Evolutionary conservation across 2,888 invertebrate species (phyloP), one percentile per base, ranked within the genome.

Genomic region (Cataglyphis albicans): DNA sequence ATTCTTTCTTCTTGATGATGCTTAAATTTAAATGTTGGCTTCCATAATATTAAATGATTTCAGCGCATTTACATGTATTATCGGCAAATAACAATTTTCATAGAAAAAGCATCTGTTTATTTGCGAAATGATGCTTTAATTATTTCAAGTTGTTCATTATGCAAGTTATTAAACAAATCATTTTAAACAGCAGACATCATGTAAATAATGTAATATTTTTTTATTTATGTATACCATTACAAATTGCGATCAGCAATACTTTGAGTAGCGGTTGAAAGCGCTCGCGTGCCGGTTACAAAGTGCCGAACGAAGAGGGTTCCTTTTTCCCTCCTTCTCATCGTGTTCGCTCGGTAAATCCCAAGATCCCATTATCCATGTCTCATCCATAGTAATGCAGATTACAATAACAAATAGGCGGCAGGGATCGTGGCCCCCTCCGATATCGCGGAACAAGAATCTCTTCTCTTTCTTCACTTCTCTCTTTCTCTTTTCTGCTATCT

Each of bases 371-470:
- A 92, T 90, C 88, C 89, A 88, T 84, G 89, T 90, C 92, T 93
- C 92, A 93, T 93, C 92, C 93, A 93, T 92, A 92, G 92, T 92
- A 90, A 93, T 93, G 92, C 85, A 88, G 91, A 93, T 93, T 92
- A 92, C 92, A 93, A 92, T 93, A 92, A 93, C 92, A 93, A 93
- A 92, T 93, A 92, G 90, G 89, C 88, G 91, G 89, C 87, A 84
- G 85, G 87, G 86, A 52, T 87, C 85, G 85, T 73, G 82, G 84
- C 83, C 78, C 83, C 25, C 44, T 70, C 35, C 59, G 81, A 88
- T 90, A 90, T 91, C 90, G 76, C 85, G 81, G 76, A 52, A 86
- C 85, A 85, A 86, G 85, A 85, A 88, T 86, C 85, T 88, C 64
- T 44, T 74, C 57, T 61, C 44, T 61, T 78, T 38, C 25, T 35